Percentiles rank a stretch among this genome's conserved stretches.
Conservation (phyloP, 2,888 invertebrate genomes). For the Agelastica alni region DNA sequence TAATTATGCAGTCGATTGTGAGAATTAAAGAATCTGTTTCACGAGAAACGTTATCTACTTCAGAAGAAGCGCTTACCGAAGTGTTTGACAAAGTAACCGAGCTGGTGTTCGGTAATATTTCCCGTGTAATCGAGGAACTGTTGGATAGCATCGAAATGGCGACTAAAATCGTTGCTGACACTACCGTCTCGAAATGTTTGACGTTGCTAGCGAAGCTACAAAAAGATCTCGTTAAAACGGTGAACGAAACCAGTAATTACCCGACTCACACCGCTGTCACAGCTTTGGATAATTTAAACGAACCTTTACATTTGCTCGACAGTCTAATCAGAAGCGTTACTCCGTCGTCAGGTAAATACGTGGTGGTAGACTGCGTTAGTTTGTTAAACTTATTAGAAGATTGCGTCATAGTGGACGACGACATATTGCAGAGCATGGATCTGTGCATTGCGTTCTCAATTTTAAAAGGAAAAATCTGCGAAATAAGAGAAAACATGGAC, state of each 20-base stretch:
- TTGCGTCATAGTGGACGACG: constrained; percentile 46
- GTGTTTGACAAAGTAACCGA: constrained; percentile 54
- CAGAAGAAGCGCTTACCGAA: constrained; percentile 51
- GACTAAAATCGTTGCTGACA: constrained; percentile 45
- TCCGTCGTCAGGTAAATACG: constrained; percentile 39
- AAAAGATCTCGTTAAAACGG: constrained; percentile 49
- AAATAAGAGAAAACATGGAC: constrained; percentile 50
- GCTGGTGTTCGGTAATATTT: constrained; percentile 51
- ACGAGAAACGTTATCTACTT: constrained; percentile 20
- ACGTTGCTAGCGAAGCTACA: constrained; percentile 51
- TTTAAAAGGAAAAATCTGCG: constrained; percentile 45
- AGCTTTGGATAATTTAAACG: constrained; percentile 59
- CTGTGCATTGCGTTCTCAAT: constrained; percentile 44
- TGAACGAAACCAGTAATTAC: constrained; percentile 44
- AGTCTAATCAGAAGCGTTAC: constrained; percentile 49
- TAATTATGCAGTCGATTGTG: constrained; percentile 48
- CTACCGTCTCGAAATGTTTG: constrained; percentile 48
- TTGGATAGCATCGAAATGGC: constrained; percentile 52
- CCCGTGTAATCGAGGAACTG: constrained; percentile 51
- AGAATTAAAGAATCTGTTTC: constrained; percentile 43
- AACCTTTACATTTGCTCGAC: constrained; percentile 58
- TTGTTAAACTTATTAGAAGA: constrained; percentile 52
- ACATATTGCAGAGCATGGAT: constrained; percentile 42
- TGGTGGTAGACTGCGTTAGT: constrained; percentile 49
- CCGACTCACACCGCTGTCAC: constrained; percentile 52